Evolutionary conservation across 92 coral and sea anemone species (phyloP).

Genomic region (Umimayanthus kanabou): DNA sequence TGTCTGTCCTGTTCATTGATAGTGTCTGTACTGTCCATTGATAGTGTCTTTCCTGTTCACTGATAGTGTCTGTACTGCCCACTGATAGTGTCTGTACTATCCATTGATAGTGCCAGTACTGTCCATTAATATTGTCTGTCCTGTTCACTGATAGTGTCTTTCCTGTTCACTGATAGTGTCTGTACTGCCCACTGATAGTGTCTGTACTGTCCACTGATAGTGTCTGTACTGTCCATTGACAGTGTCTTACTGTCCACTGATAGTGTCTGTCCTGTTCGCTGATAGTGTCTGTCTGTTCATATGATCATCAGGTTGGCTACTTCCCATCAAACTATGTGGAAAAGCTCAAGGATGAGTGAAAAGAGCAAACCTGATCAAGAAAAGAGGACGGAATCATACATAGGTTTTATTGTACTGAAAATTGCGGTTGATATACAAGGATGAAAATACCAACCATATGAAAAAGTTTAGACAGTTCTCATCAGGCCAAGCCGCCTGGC

Average conservation of each 20-base stretch:
- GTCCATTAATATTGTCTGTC: neutral
- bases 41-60: too few species aligned
- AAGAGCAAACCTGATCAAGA: neutral
- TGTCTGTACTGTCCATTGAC: too few species aligned
- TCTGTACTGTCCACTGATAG: neutral
- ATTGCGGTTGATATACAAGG: neutral
- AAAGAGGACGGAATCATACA: neutral
- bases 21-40: neutral
- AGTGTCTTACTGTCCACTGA: too few species aligned
- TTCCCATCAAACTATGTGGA: slow-evolving; percentile 93
- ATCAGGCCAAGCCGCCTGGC: neutral
- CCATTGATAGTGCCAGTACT: neutral
- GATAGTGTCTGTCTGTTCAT: neutral
- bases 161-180: neutral
- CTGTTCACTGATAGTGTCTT: neutral
- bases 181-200: neutral
- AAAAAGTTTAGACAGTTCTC: neutral
- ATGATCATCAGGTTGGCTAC: slow-evolving; percentile 81
- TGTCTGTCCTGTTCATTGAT: too few species aligned
- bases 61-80: too few species aligned
- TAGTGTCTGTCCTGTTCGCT: too few species aligned
- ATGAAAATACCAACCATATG: neutral
- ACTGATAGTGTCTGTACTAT: too few species aligned
- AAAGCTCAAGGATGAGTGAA: slow-evolving; percentile 65
- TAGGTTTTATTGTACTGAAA: neutral